These are phyloP conservation scores for Leptura quadrifasciata DNA, from an alignment of 2,888 invertebrate genomes.

Conservation along the genomic window DNA sequence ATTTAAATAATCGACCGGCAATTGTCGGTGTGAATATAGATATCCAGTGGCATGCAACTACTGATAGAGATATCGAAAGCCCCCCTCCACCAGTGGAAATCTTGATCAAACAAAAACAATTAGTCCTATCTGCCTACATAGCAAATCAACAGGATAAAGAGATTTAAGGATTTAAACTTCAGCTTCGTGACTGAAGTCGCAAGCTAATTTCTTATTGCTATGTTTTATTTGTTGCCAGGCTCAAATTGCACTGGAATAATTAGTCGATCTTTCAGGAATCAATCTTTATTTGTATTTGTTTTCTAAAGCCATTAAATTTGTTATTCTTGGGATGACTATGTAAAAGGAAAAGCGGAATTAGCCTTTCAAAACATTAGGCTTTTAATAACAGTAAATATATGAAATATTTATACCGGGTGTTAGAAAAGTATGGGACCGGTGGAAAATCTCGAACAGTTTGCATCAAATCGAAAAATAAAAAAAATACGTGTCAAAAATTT, in stretches of 20 bases:
- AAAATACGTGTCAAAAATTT: too few species aligned
- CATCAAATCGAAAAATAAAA: too few species aligned
- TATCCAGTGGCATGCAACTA: constrained; percentile 41
- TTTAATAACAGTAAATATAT: too few species aligned
- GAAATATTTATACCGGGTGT: too few species aligned
- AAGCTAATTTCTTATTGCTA: constrained; percentile 34
- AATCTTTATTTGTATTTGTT: neutral
- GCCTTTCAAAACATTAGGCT: too few species aligned
- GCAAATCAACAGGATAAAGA: constrained; percentile 36
- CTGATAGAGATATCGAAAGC: constrained; percentile 43
- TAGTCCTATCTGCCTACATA: constrained; percentile 41
- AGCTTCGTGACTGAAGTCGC: constrained; percentile 24
- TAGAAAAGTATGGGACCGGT: too few species aligned
- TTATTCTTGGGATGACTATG: too few species aligned
- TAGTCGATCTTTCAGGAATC: neutral
- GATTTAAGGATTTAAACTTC: constrained; percentile 40
- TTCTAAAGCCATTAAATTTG: too few species aligned
- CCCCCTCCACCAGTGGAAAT: constrained; percentile 40
- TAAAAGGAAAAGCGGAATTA: too few species aligned
- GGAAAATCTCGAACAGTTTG: too few species aligned
- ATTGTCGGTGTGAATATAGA: constrained; percentile 30
- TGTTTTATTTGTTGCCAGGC: constrained; percentile 25
- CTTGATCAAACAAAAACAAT: constrained; percentile 42
- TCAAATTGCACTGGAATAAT: constrained; percentile 7
- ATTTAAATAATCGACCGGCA: constrained; percentile 13